Evolutionary conservation across 2,888 invertebrate genomes (phyloP), one percentile per base, ranked within the genome.

Genomic region (Lithophane semibrunnea): DNA sequence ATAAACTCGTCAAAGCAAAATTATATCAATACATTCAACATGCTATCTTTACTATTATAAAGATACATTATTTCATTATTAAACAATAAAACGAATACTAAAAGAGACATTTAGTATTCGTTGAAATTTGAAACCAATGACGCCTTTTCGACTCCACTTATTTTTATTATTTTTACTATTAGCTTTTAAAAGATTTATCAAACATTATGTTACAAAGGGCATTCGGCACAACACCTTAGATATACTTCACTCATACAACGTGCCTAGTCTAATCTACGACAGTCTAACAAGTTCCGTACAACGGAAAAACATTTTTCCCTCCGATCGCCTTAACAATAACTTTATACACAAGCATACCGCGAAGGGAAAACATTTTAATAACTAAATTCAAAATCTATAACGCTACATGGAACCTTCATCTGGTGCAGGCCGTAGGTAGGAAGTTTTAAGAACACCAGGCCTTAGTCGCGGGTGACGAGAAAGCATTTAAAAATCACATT

Each of bases 201-300:
- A 18, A 4, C 21, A 52, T 3, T 66, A 18, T 61, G n/a, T 24
- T 65, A 47, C 47, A 88, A 90, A 93, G 90, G 90, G 89, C 91
- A 88, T 79, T 92, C 88, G 92, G 91, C 91, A 92, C 93, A 93
- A 88, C 89, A 92, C 89, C 91, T 86, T 88, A 89, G 91, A 92
- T 91, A 93, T 82, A 90, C 89, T 91, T 93, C 94, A 94, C 94
- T 94, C 95, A 90, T 94, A 95, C 95, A 94, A 92, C 93, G 91
- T 92, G 91, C 91, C 95, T 96, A 95, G 82, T 92, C 95, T 96
- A 96, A 90, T 90, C 95, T 96, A 96, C 92, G 94, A 96, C 96
- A 96, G 96, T 96, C 96, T 96, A 96, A 95, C 91, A 89, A 90
- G 93, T 96, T 95, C 96, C 96, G 96, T 92, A 96, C 96, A 96